These are phyloP conservation scores for Piscicola geometra DNA, from an alignment of 2,888 invertebrate genomes.

Conservation along the genomic window DNA sequence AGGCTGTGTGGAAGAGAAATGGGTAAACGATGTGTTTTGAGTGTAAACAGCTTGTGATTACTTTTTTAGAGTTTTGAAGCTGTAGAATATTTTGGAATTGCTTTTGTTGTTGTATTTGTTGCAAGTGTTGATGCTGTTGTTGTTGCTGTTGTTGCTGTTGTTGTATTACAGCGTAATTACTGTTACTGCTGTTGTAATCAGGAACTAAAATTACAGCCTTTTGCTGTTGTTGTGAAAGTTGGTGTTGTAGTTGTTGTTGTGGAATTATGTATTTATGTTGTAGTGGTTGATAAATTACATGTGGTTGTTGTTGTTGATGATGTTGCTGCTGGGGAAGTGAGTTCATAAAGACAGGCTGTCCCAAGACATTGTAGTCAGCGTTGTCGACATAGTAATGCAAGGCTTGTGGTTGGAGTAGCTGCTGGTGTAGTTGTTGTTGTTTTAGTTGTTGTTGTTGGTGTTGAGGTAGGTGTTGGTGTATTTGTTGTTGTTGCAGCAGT, in stretches of 20 bases:
- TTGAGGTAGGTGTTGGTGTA: not conserved
- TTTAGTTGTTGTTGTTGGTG: no score
- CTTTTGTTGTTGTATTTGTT: conserved; percentile 12
- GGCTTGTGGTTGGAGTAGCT: no score
- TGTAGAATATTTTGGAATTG: not conserved
- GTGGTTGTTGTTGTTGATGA: no score
- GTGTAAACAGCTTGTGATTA: not conserved
- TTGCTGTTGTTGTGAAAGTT: conserved; percentile 2
- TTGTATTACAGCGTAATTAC: no score
- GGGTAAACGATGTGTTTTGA: not conserved
- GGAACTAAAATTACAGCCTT: not conserved
- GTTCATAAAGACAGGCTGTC: not conserved
- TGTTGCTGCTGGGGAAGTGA: not conserved
- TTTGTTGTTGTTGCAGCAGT: conserved; percentile 2
- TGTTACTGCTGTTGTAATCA: no score
- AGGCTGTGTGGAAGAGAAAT: not conserved
- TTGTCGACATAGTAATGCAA: not conserved
- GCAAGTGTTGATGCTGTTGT: conserved; percentile 18
- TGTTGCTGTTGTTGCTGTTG: not conserved
- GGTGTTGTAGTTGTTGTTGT: not conserved
- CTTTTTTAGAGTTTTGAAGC: not conserved
- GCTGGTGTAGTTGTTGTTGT: no score
- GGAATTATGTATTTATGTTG: no score
- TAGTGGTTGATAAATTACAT: no score
- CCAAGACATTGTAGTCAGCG: not conserved